phyloP scores from a whole-genome alignment of 1,140 invertebrate genomes.

The Rhopalosiphum padi region DNA sequence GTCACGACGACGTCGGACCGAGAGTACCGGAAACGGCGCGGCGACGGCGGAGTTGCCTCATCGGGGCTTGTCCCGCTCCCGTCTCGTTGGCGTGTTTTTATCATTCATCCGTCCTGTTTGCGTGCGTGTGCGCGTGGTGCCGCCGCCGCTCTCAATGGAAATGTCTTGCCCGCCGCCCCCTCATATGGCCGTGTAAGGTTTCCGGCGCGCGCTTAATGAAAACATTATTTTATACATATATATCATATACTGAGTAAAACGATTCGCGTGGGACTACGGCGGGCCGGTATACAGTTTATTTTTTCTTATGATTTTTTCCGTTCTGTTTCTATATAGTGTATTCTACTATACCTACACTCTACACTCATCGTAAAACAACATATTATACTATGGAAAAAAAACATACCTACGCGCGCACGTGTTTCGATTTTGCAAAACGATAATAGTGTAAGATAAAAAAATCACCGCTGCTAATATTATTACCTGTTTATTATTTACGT shows the following conservation, averaged over 20 bases:
- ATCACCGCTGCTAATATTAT: background rate
- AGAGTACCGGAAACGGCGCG: slow-evolving; percentile 52
- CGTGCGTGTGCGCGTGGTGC: slow-evolving; percentile 15
- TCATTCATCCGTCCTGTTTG: slow-evolving; percentile 50
- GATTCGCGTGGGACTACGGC: slow-evolving; percentile 34
- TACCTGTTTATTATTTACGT: background rate
- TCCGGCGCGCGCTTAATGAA: slow-evolving; percentile 48
- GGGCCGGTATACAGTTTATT: background rate
- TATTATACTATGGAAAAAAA: background rate
- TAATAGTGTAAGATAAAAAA: background rate
- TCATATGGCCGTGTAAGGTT: slow-evolving; percentile 47
- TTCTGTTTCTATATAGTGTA: background rate
- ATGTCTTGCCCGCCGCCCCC: slow-evolving; percentile 46
- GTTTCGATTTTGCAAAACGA: slow-evolving; percentile 6
- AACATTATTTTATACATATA: slow-evolving; percentile 34
- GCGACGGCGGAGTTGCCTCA: slow-evolving; percentile 41
- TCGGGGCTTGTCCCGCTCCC: slow-evolving; percentile 29
- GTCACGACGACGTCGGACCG: slow-evolving; percentile 27
- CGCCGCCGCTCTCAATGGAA: slow-evolving; percentile 32
- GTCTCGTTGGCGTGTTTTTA: slow-evolving; percentile 54
- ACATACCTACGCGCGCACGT: slow-evolving; percentile 24
- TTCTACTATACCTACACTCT: background rate
- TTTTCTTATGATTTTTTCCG: background rate
- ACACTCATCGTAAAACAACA: background rate
- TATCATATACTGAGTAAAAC: slow-evolving; percentile 28